Evolutionary conservation across 2,888 invertebrate genomes (phyloP).

Genomic region (Cistogaster globosa): DNA sequence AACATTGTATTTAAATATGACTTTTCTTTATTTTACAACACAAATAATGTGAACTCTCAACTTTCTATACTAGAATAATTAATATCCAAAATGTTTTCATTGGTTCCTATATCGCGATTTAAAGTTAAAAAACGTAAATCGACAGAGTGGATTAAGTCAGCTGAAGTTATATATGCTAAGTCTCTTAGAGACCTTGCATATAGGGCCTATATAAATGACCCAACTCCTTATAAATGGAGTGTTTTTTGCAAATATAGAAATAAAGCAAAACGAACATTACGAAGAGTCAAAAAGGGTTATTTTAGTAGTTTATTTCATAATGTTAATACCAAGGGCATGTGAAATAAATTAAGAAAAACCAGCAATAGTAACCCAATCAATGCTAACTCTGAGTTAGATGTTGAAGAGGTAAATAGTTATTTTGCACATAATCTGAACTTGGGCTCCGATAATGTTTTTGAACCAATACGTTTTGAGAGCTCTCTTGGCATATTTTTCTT

Average conservation of each 20-base stretch:
- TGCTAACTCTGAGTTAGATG: too few species aligned
- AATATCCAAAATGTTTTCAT: conserved; percentile 1
- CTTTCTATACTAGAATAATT: background rate
- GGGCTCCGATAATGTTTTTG: background rate
- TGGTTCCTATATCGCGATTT: background rate
- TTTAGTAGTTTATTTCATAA: background rate
- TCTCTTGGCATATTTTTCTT: too few species aligned
- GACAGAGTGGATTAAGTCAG: background rate
- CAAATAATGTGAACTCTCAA: too few species aligned
- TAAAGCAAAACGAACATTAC: background rate
- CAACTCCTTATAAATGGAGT: background rate
- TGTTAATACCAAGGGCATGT: background rate
- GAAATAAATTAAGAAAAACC: background rate
- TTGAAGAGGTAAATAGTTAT: too few species aligned
- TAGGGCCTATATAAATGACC: background rate
- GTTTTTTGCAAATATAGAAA: conserved; percentile 2
- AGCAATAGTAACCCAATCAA: too few species aligned
- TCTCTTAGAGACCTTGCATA: background rate
- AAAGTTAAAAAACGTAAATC: background rate
- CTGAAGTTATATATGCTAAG: background rate
- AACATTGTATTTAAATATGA: too few species aligned
- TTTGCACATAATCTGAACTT: background rate
- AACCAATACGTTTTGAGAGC: background rate
- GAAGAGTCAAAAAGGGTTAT: background rate
- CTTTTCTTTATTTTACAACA: too few species aligned